These are phyloP conservation scores for Dendrolimus pini DNA, from an alignment of 2,888 invertebrate genomes.

Conservation along the genomic window DNA sequence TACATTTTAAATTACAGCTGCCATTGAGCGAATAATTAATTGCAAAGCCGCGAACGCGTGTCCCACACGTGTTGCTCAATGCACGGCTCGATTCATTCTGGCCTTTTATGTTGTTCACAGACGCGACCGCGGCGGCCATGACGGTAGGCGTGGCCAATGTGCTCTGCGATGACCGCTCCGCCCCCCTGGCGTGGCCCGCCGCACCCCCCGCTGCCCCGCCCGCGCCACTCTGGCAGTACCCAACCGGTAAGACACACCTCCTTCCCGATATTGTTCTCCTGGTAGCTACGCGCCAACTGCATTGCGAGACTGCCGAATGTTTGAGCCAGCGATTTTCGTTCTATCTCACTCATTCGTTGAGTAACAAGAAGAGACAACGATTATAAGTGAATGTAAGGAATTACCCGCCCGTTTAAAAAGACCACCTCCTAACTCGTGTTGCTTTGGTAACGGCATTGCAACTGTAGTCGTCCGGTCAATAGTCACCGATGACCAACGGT, in stretches of 20 bases:
- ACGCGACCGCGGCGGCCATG: constrained; percentile 81
- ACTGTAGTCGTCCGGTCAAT: constrained; percentile 49
- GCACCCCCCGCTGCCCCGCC: constrained; percentile 76
- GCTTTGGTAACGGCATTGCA: constrained; percentile 69
- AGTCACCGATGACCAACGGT: constrained; percentile 26
- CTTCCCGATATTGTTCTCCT: constrained; percentile 54
- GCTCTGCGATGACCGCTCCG: constrained; percentile 80
- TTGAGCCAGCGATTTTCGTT: constrained; percentile 29
- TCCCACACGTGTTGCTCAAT: constrained; percentile 33
- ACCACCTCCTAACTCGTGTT: constrained; percentile 53
- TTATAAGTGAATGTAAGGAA: constrained; percentile 8
- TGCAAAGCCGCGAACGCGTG: constrained; percentile 9
- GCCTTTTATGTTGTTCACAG: constrained; percentile 55
- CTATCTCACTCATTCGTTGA: constrained; percentile 10
- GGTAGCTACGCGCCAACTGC: constrained; percentile 75
- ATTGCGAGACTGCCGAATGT: constrained; percentile 58
- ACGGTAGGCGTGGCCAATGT: constrained; percentile 80
- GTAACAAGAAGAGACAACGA: constrained; percentile 17
- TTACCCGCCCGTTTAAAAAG: constrained; percentile 27
- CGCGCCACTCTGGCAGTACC: constrained; percentile 89
- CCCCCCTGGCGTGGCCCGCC: constrained; percentile 75
- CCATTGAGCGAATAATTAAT: neutral
- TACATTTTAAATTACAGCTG: neutral
- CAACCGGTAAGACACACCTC: constrained; percentile 78
- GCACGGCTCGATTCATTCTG: constrained; percentile 42